A percentile compares a stretch with the other conserved stretches of the same genome.
phyloP scores from a whole-genome alignment of 1,140 invertebrate species.

The Halesus radiatus region DNA sequence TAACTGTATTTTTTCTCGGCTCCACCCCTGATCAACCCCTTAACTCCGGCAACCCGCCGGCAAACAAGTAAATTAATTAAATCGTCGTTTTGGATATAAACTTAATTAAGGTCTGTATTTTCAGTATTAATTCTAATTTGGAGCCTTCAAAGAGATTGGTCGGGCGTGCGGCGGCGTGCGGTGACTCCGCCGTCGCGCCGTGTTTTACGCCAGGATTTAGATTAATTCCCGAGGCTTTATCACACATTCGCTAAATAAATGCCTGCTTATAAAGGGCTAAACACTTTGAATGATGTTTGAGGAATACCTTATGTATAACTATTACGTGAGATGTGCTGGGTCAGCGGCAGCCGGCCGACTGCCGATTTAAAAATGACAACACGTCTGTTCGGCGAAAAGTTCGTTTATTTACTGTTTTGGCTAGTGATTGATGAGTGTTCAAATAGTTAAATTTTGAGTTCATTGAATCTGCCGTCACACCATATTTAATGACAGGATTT shows the following conservation, averaged over 20 bases:
- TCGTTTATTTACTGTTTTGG: no score
- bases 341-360: no score
- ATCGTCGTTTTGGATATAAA: slow-evolving; percentile 59
- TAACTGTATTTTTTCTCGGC: not conserved
- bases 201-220: slow-evolving; percentile 27
- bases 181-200: not conserved
- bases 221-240: slow-evolving; percentile 23
- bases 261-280: no score
- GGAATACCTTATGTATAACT: no score
- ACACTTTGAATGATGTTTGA: no score
- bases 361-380: no score
- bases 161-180: slow-evolving; percentile 34
- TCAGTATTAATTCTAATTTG: slow-evolving; percentile 59
- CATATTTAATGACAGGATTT: slow-evolving; percentile 18
- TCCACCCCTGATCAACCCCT: slow-evolving; percentile 12
- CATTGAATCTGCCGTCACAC: not conserved
- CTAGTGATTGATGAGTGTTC: no score
- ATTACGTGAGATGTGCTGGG: no score
- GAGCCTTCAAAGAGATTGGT: slow-evolving; percentile 52
- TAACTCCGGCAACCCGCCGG: slow-evolving; percentile 38
- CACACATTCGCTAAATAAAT: not conserved
- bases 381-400: no score
- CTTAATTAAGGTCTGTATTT: slow-evolving; percentile 59
- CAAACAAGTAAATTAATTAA: slow-evolving; percentile 59
- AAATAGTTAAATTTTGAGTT: no score